Base-by-base conservation (phyloP, 2,113 vertebrate genomes). In the Gopherus evgoodei region DNA sequence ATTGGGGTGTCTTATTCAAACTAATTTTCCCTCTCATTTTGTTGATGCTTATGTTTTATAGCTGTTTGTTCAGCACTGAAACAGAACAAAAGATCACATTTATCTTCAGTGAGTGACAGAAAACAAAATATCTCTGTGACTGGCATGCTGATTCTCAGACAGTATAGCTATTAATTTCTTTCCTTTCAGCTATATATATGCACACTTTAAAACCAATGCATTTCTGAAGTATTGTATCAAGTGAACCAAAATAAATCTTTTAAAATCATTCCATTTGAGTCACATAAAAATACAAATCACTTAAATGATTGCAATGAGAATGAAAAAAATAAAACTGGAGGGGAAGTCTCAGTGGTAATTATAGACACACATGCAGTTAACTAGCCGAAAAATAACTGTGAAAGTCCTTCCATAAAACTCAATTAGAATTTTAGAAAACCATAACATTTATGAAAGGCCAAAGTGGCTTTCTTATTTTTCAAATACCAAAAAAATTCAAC, bases 401-500 rank as follows among this genome's bases (percentile, higher is more conserved):
- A 53, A 11, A 79, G 3, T n/a, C 14, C 78, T 62, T 31, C 2
- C 31, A 88, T 42, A 84, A 57, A 90, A 82, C 3, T 83, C 72
- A n/a, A 72, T 16, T 75, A 65, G 3, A 78, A 86, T 24, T 9
- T 27, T 25, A 1, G 5, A 4, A 44, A 11, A 62, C 59, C 44
- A 92, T 93, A 87, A 81, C 19, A 59, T 22, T 35, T 50, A 59
- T 38, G 57, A 85, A 85, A 85, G 17, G 22, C 87, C 89, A 9
- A 47, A 89, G 69, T 57, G 84, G 24, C 1, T 86, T 85, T 89
- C 75, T 69, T 44, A 38, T 10, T 81, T 81, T 81, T 95, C 42
- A 89, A 93, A 90, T 78, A 90, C 35, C 44, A 88, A 82, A 16
- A 87, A 80, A 92, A 96, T 8, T 79, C 87, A 86, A 83, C 14